A percentile compares a stretch with the other conserved stretches of the same genome.
Conservation (phyloP, 2,797 vertebrate genomes). For the Benthosema pterotum region DNA sequence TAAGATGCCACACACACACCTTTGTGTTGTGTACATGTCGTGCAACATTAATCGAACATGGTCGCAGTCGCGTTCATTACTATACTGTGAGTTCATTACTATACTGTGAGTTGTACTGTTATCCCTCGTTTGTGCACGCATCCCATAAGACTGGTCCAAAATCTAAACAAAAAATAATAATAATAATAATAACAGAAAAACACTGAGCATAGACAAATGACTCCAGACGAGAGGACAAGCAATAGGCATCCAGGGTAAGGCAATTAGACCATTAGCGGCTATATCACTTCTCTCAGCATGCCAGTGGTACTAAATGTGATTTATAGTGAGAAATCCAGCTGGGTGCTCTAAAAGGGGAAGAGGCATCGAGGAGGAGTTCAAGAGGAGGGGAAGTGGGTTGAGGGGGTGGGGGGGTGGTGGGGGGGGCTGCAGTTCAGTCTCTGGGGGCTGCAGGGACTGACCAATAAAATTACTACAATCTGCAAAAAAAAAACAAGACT, state of each 20-base stretch:
- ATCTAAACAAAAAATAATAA: constrained; percentile 27
- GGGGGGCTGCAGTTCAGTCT: no score
- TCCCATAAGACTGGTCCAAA: constrained; percentile 10
- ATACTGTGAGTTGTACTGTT: background rate
- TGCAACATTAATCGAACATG: no score
- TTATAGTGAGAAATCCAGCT: constrained; percentile 59
- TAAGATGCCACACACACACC: constrained; percentile 21
- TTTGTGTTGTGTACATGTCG: constrained; percentile 20
- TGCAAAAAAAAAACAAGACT: constrained; percentile 12
- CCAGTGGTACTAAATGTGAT: constrained; percentile 66
- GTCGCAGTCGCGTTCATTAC: no score
- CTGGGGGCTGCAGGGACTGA: constrained; percentile 7
- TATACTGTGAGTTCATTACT: no score
- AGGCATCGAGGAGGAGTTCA: constrained; percentile 39
- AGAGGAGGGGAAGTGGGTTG: constrained; percentile 19
- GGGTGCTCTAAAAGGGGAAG: constrained; percentile 51
- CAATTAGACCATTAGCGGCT: constrained; percentile 58
- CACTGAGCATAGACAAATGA: constrained; percentile 17
- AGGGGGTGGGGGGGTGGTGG: no score
- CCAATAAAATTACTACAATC: constrained; percentile 23
- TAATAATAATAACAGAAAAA: constrained; percentile 12
- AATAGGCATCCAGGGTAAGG: constrained; percentile 41
- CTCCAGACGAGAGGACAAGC: constrained; percentile 43
- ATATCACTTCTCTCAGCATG: constrained; percentile 54
- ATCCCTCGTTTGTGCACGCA: constrained; percentile 43